Percentiles rank a stretch among this genome's conserved stretches.
phyloP scores from a whole-genome alignment of 2,797 vertebrate species.

The Gallinago nigripennis region DNA sequence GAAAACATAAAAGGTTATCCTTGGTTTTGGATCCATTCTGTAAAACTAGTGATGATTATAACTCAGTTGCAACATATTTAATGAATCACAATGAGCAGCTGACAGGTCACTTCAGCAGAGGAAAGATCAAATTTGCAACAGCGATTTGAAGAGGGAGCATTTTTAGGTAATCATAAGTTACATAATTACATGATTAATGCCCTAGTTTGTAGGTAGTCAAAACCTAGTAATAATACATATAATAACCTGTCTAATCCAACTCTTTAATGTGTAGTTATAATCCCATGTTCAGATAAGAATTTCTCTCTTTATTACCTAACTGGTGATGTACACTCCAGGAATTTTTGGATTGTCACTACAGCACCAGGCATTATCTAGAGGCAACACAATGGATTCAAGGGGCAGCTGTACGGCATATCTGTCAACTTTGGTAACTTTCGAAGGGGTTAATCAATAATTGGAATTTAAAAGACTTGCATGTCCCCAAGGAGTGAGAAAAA shows the following conservation, averaged over 20 bases:
- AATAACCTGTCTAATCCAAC: neutral
- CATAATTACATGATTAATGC: neutral
- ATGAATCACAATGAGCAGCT: neutral
- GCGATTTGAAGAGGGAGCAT: neutral
- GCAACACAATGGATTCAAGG: neutral
- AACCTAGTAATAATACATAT: neutral
- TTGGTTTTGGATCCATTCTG: neutral
- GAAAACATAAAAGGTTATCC: neutral
- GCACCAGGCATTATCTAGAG: neutral
- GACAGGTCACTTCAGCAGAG: neutral
- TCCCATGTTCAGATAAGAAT: neutral
- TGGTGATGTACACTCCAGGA: neutral
- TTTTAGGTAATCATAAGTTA: slow-evolving; percentile 6
- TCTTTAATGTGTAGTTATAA: neutral
- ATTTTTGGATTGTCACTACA: neutral
- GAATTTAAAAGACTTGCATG: neutral
- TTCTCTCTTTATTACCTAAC: neutral
- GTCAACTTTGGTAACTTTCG: neutral
- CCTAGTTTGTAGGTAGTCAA: neutral
- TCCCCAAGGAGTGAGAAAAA: neutral
- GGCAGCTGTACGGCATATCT: neutral
- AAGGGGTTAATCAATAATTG: neutral
- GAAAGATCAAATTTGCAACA: neutral
- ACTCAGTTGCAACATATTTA: neutral
- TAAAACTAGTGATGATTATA: neutral